Base-by-base conservation (phyloP, 2,888 invertebrate species). In the Pachymerium ferrugineum region DNA sequence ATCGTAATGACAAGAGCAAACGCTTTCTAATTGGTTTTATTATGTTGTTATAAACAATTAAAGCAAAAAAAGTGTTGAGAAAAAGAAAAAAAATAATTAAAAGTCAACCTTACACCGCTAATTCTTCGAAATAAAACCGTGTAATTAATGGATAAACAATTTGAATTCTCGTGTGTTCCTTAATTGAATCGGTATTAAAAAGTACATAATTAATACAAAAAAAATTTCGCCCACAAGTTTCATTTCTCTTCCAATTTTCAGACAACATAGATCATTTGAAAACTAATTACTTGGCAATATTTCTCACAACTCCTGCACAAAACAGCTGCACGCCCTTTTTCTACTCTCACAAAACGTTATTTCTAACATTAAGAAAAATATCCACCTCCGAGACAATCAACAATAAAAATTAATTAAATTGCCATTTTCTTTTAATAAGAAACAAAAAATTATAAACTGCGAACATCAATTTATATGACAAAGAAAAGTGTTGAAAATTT, bases 251-350 rank as follows among this genome's bases (percentile, higher is more conserved):
- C 47, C 47, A 47, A 47, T 47, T 47, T 47, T 47, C 47, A 22
- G 19, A 47, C n/a, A 16, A 47, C 47, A 47, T 47, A 47, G 47
- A 47, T 47, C 47, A 47, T 47, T 47, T 47, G 47, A 47, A 47
- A 47, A 47, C 47, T 47, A 47, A 47, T 47, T 47, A 47, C 47
- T 47, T 47, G 47, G 47, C 47, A 47, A 47, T 47, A 47, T 47
- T 47, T 47, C 22, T 22, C 16, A 16, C 47, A 47, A 22, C 47
- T 47, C 22, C 47, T 47, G 47, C 47, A 47, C 47, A 47, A 47
- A 47, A 47, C 47, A 47, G 47, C 47, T 47, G 47, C 22, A 47
- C 16, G 16, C 47, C 47, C n/a, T 10, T 5, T 22, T 19, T 8
- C 47, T 22, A 10, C n/a, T 0, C 22, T 22, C 22, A 22, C 47